Evolutionary conservation across 2,113 vertebrate genomes (phyloP).

Genomic region (Phocoena sinus): DNA sequence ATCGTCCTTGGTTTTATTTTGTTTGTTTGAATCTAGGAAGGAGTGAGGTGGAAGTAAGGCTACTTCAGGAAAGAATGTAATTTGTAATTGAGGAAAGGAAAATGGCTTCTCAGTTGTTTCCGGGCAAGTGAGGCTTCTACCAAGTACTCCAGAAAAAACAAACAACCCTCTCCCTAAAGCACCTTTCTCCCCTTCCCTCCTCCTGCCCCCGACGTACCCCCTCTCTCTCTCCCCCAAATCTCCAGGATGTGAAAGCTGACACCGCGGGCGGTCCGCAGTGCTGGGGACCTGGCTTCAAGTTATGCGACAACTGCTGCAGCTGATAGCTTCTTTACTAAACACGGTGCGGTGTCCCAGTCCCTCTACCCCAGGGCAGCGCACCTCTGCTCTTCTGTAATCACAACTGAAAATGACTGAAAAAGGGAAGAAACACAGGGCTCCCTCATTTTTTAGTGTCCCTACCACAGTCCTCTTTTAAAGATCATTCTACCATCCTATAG

Average conservation of each 20-base stretch:
- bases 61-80: background rate
- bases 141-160: background rate
- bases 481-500: background rate
- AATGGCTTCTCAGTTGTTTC: background rate
- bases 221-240: accelerated
- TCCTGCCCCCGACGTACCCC: background rate
- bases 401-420: background rate
- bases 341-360: background rate
- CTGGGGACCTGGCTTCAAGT: background rate
- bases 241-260: background rate
- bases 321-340: background rate
- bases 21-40: background rate
- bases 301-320: background rate
- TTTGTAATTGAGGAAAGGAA: background rate
- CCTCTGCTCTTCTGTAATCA: background rate
- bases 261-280: accelerated
- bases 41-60: background rate
- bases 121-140: background rate
- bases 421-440: background rate
- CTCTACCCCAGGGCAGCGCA: background rate
- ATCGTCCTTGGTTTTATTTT: background rate
- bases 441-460: background rate
- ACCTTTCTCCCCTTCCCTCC: background rate
- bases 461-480: background rate
- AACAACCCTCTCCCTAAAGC: accelerated